Conservation (phyloP, 2,113 vertebrate species). For the Paralichthys olivaceus region DNA sequence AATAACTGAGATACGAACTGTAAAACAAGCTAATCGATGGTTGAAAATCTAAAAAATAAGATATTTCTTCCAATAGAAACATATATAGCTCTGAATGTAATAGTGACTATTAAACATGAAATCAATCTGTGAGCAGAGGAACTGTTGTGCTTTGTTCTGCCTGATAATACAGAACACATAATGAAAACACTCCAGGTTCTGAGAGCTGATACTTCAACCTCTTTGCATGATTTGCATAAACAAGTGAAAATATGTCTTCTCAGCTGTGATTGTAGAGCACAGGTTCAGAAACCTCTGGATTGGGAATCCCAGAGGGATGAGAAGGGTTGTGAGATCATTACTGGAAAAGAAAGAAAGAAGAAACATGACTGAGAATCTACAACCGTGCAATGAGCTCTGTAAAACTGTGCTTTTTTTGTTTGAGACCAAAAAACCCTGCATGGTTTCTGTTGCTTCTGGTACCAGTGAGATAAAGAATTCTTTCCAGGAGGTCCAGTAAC, state of each 20-base stretch:
- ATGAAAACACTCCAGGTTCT: neutral
- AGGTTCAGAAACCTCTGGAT: neutral
- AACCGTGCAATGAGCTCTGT: neutral
- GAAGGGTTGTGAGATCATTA: conserved; percentile 6
- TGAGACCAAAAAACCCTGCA: neutral
- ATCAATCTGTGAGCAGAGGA: too few species aligned
- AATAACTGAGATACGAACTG: conserved; percentile 5
- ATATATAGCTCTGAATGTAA: too few species aligned
- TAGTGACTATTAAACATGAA: too few species aligned
- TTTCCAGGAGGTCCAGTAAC: neutral
- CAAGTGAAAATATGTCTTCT: neutral
- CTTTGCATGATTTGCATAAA: neutral
- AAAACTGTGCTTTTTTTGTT: neutral
- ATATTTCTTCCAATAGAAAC: neutral
- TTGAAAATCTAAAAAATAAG: neutral
- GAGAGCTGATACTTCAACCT: neutral
- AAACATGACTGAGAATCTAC: neutral
- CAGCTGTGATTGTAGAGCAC: neutral
- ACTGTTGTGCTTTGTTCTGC: too few species aligned
- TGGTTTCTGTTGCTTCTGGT: neutral
- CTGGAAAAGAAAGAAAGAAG: neutral
- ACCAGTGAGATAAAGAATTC: neutral
- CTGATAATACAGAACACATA: too few species aligned
- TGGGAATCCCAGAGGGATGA: neutral
- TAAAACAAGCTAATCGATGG: conserved; percentile 6